Base-by-base conservation (phyloP, 2,888 invertebrate species). In the Drymonia ruficornis region DNA sequence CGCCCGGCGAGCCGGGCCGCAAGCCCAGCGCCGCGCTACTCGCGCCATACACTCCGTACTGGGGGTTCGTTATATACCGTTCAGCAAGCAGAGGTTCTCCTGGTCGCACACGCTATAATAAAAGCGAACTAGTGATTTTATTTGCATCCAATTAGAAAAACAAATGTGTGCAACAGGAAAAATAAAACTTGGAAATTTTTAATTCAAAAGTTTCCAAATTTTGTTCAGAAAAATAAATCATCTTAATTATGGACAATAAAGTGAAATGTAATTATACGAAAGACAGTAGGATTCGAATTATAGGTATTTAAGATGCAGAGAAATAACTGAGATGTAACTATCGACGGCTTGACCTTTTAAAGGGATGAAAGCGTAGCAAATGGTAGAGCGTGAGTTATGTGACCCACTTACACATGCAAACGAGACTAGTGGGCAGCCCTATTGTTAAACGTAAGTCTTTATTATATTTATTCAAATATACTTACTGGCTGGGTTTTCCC, bases 41-140 rank as follows among this genome's bases (percentile, higher is more conserved):
- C 43, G 86, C 85, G 49, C 81, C 88, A 70, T 85, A 90, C 61
- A 86, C 93, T 36, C 95, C 95, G 88, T 96, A 96, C 87, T 96
- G 96, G 48, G 96, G 96, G 91, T 96, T 96, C 70, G 95, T 94
- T 65, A 96, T 95, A 87, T 96, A 96, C 72, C 96, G 92, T 82
- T 96, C 96, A 67, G 96, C 94, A 72, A 95, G 93, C 65, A 96
- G 89, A 55, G 94, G 94, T 94, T 96, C 93, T 69, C 92, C 92
- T 55, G 92, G 91, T 71, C 89, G 87, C 65, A 90, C 83, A 76
- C 93, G 89, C 94, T 94, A 89, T 81, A 91, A 85, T 74, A 72
- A 71, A 73, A 34, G 2, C 50, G 57, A 50, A 54, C 52, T 52
- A 51, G 50, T 59, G 45, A 29, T 49, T 56, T 56, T 53, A 59